Evolutionary conservation across 1,140 invertebrate genomes (phyloP).

Genomic region (Drosophila tropicalis): DNA sequence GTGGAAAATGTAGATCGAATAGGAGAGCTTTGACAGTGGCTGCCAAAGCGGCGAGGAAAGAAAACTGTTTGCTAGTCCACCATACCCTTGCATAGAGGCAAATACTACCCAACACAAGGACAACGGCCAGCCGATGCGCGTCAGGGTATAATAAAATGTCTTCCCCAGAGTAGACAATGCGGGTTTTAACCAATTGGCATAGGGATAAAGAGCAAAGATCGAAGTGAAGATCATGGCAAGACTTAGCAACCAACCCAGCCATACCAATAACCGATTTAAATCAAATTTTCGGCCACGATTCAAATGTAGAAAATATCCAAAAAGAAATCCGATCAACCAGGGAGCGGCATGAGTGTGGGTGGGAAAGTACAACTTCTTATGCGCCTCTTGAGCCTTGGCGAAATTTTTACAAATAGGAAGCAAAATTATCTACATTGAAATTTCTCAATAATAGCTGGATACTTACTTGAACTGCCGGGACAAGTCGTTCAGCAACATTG

Average conservation of each 20-base stretch:
- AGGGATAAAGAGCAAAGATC: conserved; percentile 65
- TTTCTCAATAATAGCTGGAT: neutral
- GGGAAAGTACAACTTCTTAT: conserved; percentile 39
- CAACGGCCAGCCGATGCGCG: conserved; percentile 86
- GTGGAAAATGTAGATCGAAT: conserved; percentile 84
- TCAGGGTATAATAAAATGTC: conserved; percentile 86
- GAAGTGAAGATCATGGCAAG: conserved; percentile 62
- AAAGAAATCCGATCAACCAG: conserved; percentile 62
- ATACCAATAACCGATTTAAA: conserved; percentile 27
- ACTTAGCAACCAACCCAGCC: conserved; percentile 59
- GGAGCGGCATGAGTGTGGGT: conserved; percentile 64
- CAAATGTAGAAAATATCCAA: conserved; percentile 62
- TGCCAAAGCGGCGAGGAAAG: conserved; percentile 84
- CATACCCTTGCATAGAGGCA: conserved; percentile 87
- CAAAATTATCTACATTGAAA: accelerated
- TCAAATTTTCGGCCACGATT: conserved; percentile 34
- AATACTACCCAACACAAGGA: conserved; percentile 88
- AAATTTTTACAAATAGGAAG: conserved; percentile 11
- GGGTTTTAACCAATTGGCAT: conserved; percentile 51
- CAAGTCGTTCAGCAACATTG: conserved; percentile 49
- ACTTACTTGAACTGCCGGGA: conserved; percentile 27
- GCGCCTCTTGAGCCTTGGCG: neutral
- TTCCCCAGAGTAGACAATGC: conserved; percentile 76
- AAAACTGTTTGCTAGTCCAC: conserved; percentile 85
- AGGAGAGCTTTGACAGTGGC: conserved; percentile 83